These are phyloP conservation scores for Holotrichia oblita DNA, from an alignment of 1,140 invertebrate species.

Conservation along the genomic window DNA sequence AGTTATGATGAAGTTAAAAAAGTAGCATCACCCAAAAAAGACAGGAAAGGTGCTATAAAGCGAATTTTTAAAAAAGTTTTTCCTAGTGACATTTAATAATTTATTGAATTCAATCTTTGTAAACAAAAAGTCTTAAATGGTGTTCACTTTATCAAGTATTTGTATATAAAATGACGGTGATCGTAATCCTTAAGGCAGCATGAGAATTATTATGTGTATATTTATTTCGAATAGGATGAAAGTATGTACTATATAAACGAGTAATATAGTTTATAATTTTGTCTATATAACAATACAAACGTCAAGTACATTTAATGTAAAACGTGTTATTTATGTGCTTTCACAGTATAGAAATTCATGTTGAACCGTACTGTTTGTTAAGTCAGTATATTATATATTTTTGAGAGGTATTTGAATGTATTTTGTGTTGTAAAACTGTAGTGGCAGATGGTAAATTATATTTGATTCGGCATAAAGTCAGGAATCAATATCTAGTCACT, in stretches of 20 bases:
- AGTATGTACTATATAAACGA: background rate
- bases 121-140: no score
- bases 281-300: background rate
- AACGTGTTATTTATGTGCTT: background rate
- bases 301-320: background rate
- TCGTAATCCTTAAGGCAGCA: no score
- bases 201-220: no score
- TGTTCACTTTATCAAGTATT: no score
- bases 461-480: background rate
- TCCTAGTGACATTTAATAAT: constrained; percentile 26
- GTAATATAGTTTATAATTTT: background rate
- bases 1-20: constrained; percentile 46
- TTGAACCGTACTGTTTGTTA: no score
- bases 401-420: no score
- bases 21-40: constrained; percentile 50
- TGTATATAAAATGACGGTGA: no score
- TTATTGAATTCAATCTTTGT: no score
- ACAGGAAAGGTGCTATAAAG: constrained; percentile 55
- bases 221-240: background rate
- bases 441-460: background rate
- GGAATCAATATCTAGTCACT: background rate
- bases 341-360: no score
- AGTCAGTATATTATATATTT: no score
- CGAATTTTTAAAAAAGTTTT: constrained; percentile 58
- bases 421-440: no score